Conservation (phyloP, 2,888 invertebrate genomes). For the Stramonita haemastoma region DNA sequence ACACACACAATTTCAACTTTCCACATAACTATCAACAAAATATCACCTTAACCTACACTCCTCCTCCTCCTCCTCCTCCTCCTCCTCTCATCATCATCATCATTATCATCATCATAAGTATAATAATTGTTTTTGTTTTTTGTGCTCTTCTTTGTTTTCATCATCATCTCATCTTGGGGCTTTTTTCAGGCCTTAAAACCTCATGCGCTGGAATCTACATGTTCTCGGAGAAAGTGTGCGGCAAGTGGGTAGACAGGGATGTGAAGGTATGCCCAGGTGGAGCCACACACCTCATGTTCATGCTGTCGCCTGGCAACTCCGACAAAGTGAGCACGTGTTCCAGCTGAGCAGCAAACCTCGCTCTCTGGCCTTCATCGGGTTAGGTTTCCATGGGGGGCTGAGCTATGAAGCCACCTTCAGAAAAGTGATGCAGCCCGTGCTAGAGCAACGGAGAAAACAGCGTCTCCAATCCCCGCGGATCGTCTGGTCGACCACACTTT, state of each 20-base stretch:
- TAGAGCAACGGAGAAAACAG: background rate
- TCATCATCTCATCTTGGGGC: background rate
- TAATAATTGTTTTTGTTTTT: background rate
- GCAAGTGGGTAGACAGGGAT: background rate
- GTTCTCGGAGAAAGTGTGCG: constrained; percentile 31
- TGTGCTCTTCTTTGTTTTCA: background rate
- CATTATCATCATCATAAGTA: too few relatives aligned
- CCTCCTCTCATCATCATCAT: too few relatives aligned
- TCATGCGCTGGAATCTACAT: constrained; percentile 22
- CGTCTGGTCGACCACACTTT: constrained; percentile 43
- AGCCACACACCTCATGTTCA: background rate
- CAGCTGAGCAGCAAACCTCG: constrained; percentile 19
- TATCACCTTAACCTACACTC: too few relatives aligned
- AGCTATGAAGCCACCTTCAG: background rate
- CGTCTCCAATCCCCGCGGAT: background rate
- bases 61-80: too few relatives aligned
- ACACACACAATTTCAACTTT: too few relatives aligned
- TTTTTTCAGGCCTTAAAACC: background rate
- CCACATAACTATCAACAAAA: too few relatives aligned
- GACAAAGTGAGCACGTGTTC: background rate
- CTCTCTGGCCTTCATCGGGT: constrained; percentile 40
- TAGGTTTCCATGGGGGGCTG: constrained; percentile 43
- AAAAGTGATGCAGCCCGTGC: constrained; percentile 1
- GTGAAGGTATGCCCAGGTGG: background rate
- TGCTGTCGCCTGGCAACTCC: background rate